Conservation (phyloP, 2,113 vertebrate genomes). For the Stegostoma tigrinum region DNA sequence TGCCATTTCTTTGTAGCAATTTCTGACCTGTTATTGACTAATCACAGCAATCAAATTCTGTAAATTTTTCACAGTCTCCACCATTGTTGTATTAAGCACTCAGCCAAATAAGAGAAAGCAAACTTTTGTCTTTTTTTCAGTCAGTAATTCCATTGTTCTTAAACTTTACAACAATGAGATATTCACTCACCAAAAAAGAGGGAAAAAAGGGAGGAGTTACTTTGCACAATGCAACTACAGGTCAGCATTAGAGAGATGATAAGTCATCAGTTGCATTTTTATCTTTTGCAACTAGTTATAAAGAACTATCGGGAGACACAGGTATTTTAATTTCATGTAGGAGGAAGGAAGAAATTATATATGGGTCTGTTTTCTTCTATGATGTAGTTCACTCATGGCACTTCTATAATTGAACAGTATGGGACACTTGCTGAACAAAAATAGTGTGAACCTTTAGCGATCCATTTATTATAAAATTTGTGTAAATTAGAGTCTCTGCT, state of each 20-base stretch:
- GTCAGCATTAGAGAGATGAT: not conserved
- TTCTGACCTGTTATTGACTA: not conserved
- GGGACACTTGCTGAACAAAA: not conserved
- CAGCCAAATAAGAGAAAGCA: not conserved
- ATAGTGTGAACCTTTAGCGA: conserved; percentile 26
- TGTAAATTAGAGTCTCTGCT: conserved; percentile 37
- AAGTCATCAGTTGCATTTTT: not conserved
- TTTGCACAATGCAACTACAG: not conserved
- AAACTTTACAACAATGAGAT: too few relatives aligned
- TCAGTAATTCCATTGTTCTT: not conserved
- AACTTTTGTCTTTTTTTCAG: not conserved
- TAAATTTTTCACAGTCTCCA: not conserved
- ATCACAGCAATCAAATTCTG: not conserved
- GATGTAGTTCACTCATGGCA: not conserved
- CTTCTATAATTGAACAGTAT: conserved; percentile 21
- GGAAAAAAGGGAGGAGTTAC: not conserved
- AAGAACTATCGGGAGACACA: not conserved
- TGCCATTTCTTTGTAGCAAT: not conserved
- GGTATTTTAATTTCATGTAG: not conserved
- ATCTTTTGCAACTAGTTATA: not conserved
- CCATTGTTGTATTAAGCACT: not conserved
- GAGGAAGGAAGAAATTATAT: not conserved
- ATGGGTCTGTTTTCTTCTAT: not conserved
- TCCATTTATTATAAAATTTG: conserved; percentile 37
- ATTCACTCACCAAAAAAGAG: not conserved